A percentile compares a stretch with the other conserved stretches of the same genome.
phyloP scores from a whole-genome alignment of 2,113 vertebrate genomes.

The Indicator maculatus region DNA sequence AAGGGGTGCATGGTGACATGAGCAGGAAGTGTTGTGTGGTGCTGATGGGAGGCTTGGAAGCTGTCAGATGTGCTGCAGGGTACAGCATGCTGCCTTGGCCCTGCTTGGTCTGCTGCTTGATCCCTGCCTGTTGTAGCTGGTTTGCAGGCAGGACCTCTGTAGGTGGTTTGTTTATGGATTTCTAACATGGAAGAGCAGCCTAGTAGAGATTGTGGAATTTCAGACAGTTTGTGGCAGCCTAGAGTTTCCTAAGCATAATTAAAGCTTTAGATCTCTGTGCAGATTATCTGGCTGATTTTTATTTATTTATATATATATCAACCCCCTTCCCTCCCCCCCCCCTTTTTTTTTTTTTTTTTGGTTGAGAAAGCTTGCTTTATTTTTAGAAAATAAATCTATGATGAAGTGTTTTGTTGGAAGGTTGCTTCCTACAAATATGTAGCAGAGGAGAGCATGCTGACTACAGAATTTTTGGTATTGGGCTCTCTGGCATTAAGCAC shows the following conservation, averaged over 20 bases:
- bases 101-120: neutral
- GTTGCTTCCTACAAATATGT: neutral
- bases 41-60: neutral
- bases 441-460: neutral
- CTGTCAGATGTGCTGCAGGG: rapidly evolving
- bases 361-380: neutral
- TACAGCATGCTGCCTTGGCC: neutral
- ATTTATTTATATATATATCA: no score
- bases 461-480: neutral
- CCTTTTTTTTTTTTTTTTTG: neutral
- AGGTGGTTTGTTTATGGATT: neutral
- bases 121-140: rapidly evolving
- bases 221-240: neutral
- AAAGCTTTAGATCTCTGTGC: neutral
- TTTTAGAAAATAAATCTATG: neutral
- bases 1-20: rapidly evolving
- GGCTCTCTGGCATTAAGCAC: neutral
- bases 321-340: no score
- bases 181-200: rapidly evolving
- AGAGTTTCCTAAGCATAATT: neutral
- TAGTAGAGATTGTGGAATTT: neutral
- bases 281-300: neutral
- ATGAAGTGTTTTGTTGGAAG: neutral
- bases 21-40: rapidly evolving
- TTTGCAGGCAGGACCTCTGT: neutral